These are phyloP conservation scores for Coleophora deauratella DNA, from an alignment of 2,888 invertebrate genomes.

Conservation along the genomic window DNA sequence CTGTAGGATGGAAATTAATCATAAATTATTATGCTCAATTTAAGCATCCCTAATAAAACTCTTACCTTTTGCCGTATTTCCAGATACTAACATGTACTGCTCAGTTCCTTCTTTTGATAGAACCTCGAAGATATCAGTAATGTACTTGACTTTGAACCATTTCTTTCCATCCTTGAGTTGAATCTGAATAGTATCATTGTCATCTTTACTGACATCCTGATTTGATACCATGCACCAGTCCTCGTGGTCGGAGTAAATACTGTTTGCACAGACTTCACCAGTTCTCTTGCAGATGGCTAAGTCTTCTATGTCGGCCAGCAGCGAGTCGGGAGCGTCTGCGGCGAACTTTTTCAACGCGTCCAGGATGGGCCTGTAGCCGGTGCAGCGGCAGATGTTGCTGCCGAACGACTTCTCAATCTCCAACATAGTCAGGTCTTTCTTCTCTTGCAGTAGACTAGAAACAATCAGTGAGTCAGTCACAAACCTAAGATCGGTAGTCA, in stretches of 20 bases:
- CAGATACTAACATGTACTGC: constrained; percentile 76
- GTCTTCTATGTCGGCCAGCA: constrained; percentile 53
- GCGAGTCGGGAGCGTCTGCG: constrained; percentile 59
- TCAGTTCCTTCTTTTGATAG: constrained; percentile 32
- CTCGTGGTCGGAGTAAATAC: constrained; percentile 18
- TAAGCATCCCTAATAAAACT: too few species aligned
- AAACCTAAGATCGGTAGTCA: not conserved
- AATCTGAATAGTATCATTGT: constrained; percentile 23
- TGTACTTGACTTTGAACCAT: constrained; percentile 66
- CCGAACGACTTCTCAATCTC: constrained; percentile 83
- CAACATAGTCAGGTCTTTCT: constrained; percentile 64
- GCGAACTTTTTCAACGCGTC: constrained; percentile 86
- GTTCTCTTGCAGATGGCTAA: constrained; percentile 30
- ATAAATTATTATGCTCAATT: too few species aligned
- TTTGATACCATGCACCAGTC: constrained; percentile 32
- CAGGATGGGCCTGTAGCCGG: constrained; percentile 84
- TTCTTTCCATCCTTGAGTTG: constrained; percentile 36
- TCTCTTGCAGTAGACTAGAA: constrained; percentile 26
- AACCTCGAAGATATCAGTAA: constrained; percentile 63
- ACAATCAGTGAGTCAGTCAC: not conserved
- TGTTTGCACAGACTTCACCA: constrained; percentile 12
- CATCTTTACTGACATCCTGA: constrained; percentile 23
- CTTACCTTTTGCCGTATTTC: constrained; percentile 80
- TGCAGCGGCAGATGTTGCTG: constrained; percentile 86
- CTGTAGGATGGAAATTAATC: too few species aligned